phyloP scores from a whole-genome alignment of 2,888 invertebrate genomes.

The Orchestes rusci region DNA sequence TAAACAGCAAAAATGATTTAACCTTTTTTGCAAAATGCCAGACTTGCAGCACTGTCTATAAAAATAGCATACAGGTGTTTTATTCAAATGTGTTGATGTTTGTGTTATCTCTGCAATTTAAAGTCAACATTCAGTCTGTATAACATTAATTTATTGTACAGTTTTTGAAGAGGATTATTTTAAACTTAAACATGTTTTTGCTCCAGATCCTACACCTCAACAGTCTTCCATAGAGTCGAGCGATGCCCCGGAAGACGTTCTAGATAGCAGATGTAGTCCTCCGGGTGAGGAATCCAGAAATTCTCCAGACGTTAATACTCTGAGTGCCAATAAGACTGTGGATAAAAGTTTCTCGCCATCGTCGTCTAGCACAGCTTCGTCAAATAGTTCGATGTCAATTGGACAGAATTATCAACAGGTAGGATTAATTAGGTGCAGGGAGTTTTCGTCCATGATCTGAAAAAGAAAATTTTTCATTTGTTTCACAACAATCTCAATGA shows the following conservation, averaged over 20 bases:
- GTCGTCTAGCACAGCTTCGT: constrained; percentile 51
- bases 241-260: constrained; percentile 20
- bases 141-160: no score
- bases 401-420: constrained; percentile 40
- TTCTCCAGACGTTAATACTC: constrained; percentile 23
- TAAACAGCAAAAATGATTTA: no score
- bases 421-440: neutral
- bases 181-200: no score
- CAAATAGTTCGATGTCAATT: constrained; percentile 53
- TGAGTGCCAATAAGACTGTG: constrained; percentile 27
- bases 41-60: no score
- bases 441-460: no score
- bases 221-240: constrained; percentile 12
- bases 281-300: constrained; percentile 55
- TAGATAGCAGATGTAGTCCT: constrained; percentile 50
- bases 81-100: no score
- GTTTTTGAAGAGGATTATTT: no score
- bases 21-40: no score
- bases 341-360: constrained; percentile 57
- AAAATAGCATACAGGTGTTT: no score
- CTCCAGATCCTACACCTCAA: constrained; percentile 1
- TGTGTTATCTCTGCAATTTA: no score
- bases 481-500: neutral
- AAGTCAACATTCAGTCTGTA: no score
- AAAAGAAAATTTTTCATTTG: neutral